phyloP scores from a whole-genome alignment of 2,888 invertebrate genomes.

The Nineta flava region DNA sequence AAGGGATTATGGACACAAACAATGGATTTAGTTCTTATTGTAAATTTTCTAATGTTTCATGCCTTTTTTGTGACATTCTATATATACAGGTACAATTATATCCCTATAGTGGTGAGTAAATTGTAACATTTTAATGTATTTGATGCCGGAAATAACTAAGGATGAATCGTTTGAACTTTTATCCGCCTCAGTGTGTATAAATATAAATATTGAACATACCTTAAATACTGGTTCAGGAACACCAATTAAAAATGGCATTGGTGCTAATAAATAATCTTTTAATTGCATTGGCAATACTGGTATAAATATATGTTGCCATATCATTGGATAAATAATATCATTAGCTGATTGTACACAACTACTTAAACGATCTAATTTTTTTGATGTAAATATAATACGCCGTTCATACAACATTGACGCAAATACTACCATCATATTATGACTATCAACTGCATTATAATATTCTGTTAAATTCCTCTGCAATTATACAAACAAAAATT shows the following conservation, averaged over 20 bases:
- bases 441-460: constrained; percentile 89
- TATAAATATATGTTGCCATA: constrained; percentile 97
- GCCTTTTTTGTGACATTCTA: too few species aligned
- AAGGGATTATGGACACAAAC: too few species aligned
- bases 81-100: too few species aligned
- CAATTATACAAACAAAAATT: constrained; percentile 22
- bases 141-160: too few species aligned
- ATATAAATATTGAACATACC: constrained; percentile 30
- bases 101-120: too few species aligned
- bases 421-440: constrained; percentile 91
- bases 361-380: constrained; percentile 73
- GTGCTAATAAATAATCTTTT: constrained; percentile 81
- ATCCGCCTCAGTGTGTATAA: not conserved
- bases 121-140: too few species aligned
- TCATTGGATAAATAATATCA: constrained; percentile 91
- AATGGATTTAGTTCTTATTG: too few species aligned
- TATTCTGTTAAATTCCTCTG: constrained; percentile 94
- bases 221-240: constrained; percentile 74
- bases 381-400: constrained; percentile 83
- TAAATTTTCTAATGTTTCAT: too few species aligned
- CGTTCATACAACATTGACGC: constrained; percentile 91
- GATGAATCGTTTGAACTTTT: too few species aligned
- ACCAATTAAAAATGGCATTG: constrained; percentile 97
- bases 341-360: constrained; percentile 91
- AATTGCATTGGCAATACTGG: constrained; percentile 82